phyloP scores from a whole-genome alignment of 2,888 invertebrate genomes.

The Mylabris sibirica region DNA sequence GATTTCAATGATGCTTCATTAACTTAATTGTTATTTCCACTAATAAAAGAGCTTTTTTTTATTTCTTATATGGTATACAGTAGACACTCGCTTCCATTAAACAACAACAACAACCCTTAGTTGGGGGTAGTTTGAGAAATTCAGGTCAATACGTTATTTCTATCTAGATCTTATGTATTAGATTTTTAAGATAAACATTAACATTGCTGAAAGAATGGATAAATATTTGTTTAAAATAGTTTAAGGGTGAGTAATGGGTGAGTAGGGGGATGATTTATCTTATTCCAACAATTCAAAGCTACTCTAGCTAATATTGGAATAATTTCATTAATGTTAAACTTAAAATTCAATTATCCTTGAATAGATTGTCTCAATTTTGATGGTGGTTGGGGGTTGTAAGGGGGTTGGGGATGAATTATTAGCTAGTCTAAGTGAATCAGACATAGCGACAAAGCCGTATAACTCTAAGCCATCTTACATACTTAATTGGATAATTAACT shows the following conservation, averaged over 20 bases:
- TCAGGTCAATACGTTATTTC: too few species aligned
- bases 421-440: conserved; percentile 14
- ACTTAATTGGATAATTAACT: conserved; percentile 26
- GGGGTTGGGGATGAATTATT: conserved; percentile 14
- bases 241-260: too few species aligned
- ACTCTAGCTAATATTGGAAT: neutral
- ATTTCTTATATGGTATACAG: too few species aligned
- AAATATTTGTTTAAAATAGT: neutral
- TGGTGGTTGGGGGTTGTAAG: neutral
- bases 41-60: neutral
- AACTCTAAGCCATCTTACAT: conserved; percentile 28
- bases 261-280: neutral
- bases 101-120: neutral
- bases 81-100: neutral
- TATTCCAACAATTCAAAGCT: neutral
- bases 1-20: neutral
- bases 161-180: too few species aligned
- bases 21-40: neutral
- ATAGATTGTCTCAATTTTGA: conserved; percentile 2
- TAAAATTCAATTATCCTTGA: conserved; percentile 5
- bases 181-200: too few species aligned
- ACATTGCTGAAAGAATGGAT: neutral
- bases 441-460: conserved; percentile 21
- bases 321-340: neutral
- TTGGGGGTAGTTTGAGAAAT: too few species aligned